phyloP scores from a whole-genome alignment of 2,797 vertebrate genomes.

The Coccyzus lansbergi region DNA sequence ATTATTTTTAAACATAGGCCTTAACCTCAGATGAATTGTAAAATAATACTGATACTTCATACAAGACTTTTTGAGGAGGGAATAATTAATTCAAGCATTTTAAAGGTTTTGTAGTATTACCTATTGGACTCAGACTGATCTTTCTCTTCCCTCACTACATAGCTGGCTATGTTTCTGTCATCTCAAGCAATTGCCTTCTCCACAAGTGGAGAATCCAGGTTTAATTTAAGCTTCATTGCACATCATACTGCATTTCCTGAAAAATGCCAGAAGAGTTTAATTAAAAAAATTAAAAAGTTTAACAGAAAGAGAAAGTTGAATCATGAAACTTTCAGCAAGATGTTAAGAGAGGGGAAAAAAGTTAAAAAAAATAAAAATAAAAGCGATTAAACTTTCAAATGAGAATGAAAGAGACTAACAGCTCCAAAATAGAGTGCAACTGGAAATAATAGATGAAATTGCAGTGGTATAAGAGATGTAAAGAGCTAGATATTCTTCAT shows the following conservation, averaged over 20 bases:
- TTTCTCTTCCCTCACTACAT: neutral
- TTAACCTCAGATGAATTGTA: neutral
- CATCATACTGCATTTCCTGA: neutral
- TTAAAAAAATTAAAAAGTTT: too few relatives aligned
- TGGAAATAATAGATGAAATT: neutral
- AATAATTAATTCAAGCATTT: neutral
- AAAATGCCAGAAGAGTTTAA: neutral
- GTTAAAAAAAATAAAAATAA: neutral
- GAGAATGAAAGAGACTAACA: neutral
- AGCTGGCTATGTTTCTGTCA: neutral
- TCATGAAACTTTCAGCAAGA: too few relatives aligned
- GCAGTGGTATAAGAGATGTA: neutral
- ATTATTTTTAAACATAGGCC: neutral
- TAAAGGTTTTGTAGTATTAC: neutral
- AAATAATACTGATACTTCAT: neutral
- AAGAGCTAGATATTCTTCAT: neutral
- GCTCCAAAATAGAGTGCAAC: neutral
- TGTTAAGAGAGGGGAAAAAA: too few relatives aligned
- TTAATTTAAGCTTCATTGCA: neutral
- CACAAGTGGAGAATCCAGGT: neutral
- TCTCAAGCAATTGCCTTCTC: neutral
- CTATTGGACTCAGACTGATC: too few relatives aligned
- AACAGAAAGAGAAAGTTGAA: too few relatives aligned
- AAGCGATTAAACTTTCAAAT: neutral
- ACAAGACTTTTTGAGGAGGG: neutral